Evolutionary conservation across 2,797 vertebrate species (phyloP), one percentile per base, ranked within the genome.

Genomic region (Centroberyx gerrardi): DNA sequence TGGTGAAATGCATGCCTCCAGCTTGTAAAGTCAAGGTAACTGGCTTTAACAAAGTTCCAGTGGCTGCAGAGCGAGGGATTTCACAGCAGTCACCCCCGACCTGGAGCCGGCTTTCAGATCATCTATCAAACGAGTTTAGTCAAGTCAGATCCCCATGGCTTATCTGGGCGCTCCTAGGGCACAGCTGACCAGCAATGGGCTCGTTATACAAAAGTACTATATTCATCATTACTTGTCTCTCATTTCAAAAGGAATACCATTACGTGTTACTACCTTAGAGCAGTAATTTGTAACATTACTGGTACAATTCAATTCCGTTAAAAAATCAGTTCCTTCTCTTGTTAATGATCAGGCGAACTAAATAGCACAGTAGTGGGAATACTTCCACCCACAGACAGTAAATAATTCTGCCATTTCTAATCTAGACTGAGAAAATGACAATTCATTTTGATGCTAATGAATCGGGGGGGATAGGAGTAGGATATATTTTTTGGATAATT

Each of bases 1-100:
- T n/a, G 18, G 14, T 72, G 87, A 85, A 91, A 89, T 72, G 17
- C 56, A 33, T 22, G 51, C 85, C 77, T 49, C 62, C 28, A 74
- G 75, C 54, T 53, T 48, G 60, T 54, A 38, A 22, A 63, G 74
- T 67, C 75, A 72, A 69, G 80, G 72, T 77, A 62, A 72, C 29
- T 0, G 10, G 9, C 53, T 64, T 31, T 10, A 40, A 44, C 22
- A 14, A 10, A 1, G 29, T 42, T 40, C 5, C 38, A 53, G 54
- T 40, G 62, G 60, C 68, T 51, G 14, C 46, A 54, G 61, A 75
- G 63, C 1, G 0, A 44, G 48, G 28, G 40, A 55, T 5, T 63
- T 64, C 40, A 67, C 3, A 51, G 33, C 49, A 48, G 22, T 62
- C 62, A 60, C 56, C 40, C 46, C 46, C 46, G 8, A n/a, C 46